Conservation (phyloP, 2,113 vertebrate species). For the Sinocyclocheilus anshuiensis region DNA sequence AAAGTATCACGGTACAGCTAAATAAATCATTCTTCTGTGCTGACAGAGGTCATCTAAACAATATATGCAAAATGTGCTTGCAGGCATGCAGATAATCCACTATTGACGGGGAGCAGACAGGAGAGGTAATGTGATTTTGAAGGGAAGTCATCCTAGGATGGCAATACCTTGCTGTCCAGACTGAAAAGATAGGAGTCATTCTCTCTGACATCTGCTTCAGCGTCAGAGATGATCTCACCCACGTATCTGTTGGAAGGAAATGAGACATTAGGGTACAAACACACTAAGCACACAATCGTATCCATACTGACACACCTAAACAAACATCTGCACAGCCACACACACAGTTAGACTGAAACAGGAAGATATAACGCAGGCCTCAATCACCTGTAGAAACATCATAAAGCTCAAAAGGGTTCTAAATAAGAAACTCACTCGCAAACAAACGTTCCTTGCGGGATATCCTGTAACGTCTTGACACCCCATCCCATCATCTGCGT, state of each 20-base stretch:
- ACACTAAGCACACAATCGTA: background rate
- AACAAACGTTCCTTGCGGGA: constrained; percentile 90
- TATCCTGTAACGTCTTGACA: constrained; percentile 89
- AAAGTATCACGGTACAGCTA: background rate
- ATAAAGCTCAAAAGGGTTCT: background rate
- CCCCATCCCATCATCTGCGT: constrained; percentile 95
- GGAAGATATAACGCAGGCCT: background rate
- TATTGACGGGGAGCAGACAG: background rate
- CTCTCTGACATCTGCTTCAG: constrained; percentile 91
- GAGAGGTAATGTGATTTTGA: constrained; percentile 19
- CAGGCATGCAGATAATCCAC: background rate
- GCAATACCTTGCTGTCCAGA: constrained; percentile 90
- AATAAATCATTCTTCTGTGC: constrained; percentile 20
- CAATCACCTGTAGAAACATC: background rate
- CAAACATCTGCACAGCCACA: background rate
- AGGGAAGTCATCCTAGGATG: background rate
- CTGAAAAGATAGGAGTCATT: constrained; percentile 96
- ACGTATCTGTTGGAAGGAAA: constrained; percentile 82
- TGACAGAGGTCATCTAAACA: background rate
- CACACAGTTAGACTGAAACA: background rate
- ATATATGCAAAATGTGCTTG: background rate
- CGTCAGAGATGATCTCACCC: constrained; percentile 94
- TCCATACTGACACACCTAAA: background rate
- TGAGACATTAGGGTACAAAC: constrained; percentile 8
- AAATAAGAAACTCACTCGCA: constrained; percentile 87